Conservation (phyloP, 2,888 invertebrate species). For the Athalia cordata region DNA sequence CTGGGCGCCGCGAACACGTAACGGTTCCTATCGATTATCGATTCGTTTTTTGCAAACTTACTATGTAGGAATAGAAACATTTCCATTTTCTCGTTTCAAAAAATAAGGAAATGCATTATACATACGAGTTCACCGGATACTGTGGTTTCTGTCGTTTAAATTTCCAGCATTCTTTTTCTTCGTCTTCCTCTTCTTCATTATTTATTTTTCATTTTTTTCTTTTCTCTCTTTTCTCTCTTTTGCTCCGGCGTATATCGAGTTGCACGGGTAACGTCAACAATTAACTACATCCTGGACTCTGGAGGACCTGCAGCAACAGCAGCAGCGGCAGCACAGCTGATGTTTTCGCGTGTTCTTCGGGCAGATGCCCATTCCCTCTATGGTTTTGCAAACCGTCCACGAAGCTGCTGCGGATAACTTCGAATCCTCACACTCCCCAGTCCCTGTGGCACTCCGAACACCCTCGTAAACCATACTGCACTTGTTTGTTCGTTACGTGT, state of each 20-base stretch:
- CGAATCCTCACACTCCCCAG: background rate
- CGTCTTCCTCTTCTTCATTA: constrained; percentile 29
- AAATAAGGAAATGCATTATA: constrained; percentile 31
- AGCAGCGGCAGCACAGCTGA: constrained; percentile 62
- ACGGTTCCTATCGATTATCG: constrained; percentile 20
- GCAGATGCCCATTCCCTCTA: constrained; percentile 60
- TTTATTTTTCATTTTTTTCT: constrained; percentile 13
- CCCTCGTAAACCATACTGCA: constrained; percentile 32
- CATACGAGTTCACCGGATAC: background rate
- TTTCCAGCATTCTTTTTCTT: constrained; percentile 26
- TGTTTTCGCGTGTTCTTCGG: constrained; percentile 65
- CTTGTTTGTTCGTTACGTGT: background rate
- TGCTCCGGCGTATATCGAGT: constrained; percentile 3
- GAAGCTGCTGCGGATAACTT: constrained; percentile 11
- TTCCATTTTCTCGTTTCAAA: background rate
- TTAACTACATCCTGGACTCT: constrained; percentile 34
- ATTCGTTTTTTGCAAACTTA: background rate
- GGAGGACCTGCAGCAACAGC: background rate
- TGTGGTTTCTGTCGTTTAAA: background rate
- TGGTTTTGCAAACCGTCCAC: constrained; percentile 7
- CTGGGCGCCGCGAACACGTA: background rate
- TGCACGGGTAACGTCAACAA: constrained; percentile 19
- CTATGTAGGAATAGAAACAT: background rate
- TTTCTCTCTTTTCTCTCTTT: background rate
- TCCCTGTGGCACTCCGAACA: constrained; percentile 17